Evolutionary conservation across 37 sponge, comb jelly and placozoan genomes (phyloP).

Genomic region (Beroe ovata): DNA sequence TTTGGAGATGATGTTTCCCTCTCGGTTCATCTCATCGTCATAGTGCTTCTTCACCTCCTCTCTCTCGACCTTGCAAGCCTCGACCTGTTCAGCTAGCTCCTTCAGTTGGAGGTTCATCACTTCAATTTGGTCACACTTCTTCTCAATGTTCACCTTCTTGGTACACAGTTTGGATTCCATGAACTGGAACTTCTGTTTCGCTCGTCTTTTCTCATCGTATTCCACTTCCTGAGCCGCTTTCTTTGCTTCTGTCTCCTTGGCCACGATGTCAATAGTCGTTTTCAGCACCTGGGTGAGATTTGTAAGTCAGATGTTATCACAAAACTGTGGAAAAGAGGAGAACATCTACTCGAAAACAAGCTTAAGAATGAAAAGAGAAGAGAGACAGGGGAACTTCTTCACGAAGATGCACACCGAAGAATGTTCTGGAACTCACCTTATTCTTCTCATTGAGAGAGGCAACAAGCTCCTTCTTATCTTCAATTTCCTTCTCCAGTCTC

Average conservation of each 20-base stretch:
- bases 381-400: too few species aligned
- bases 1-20: conserved; percentile 9
- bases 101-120: conserved; percentile 1
- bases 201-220: conserved; percentile 16
- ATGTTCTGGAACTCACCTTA: not conserved
- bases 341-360: too few species aligned
- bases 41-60: conserved; percentile 19
- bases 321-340: too few species aligned
- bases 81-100: conserved; percentile 2
- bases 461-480: not conserved
- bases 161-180: conserved; percentile 22
- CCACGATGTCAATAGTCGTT: not conserved
- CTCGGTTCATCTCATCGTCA: conserved; percentile 1
- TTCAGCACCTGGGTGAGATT: not conserved
- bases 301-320: too few species aligned
- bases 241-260: not conserved
- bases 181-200: conserved; percentile 45
- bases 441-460: not conserved
- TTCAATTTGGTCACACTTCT: conserved; percentile 47
- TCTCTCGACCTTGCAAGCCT: not conserved
- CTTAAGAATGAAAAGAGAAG: too few species aligned
- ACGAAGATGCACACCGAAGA: too few species aligned
- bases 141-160: conserved; percentile 60
- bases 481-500: not conserved
- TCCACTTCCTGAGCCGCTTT: conserved; percentile 14